Conservation (phyloP, 2,888 invertebrate genomes). For the Aleiodes testaceus region DNA sequence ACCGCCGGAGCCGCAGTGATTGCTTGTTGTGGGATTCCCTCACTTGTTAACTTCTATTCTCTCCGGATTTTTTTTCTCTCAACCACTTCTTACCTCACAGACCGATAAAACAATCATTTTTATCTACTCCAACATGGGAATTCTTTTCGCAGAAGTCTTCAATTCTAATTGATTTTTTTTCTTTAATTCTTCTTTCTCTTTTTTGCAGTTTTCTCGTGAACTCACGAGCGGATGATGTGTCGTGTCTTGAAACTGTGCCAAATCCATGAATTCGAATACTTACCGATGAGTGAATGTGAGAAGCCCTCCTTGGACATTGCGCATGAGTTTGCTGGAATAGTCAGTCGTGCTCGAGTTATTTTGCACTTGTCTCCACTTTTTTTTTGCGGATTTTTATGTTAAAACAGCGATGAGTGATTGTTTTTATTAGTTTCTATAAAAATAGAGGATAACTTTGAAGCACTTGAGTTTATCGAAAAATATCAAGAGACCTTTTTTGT, state of each 20-base stretch:
- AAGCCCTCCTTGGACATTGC: constrained; percentile 25
- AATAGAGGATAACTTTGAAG: too few species aligned
- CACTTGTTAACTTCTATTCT: constrained; percentile 30
- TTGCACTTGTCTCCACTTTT: background rate
- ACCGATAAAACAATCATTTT: constrained; percentile 19
- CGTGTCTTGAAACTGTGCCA: constrained; percentile 50
- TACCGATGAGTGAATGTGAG: constrained; percentile 8
- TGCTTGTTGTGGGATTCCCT: constrained; percentile 31
- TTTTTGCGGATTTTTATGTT: background rate
- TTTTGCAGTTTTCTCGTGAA: background rate
- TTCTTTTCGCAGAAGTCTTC: constrained; percentile 6
- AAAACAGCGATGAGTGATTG: too few species aligned
- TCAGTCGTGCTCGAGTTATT: constrained; percentile 27
- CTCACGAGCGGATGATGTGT: constrained; percentile 28
- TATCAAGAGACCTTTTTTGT: too few species aligned
- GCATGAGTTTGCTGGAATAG: background rate
- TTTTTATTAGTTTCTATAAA: too few species aligned
- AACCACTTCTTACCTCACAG: background rate
- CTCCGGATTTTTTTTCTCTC: background rate
- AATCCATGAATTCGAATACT: constrained; percentile 34
- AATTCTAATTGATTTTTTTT: background rate
- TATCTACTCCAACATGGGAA: constrained; percentile 26
- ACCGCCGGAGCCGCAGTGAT: constrained; percentile 30
- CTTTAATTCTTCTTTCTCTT: background rate
- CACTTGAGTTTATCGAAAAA: too few species aligned